Evolutionary conservation across 2,113 vertebrate species (phyloP).

Genomic region (Cephalopholis sonnerati): DNA sequence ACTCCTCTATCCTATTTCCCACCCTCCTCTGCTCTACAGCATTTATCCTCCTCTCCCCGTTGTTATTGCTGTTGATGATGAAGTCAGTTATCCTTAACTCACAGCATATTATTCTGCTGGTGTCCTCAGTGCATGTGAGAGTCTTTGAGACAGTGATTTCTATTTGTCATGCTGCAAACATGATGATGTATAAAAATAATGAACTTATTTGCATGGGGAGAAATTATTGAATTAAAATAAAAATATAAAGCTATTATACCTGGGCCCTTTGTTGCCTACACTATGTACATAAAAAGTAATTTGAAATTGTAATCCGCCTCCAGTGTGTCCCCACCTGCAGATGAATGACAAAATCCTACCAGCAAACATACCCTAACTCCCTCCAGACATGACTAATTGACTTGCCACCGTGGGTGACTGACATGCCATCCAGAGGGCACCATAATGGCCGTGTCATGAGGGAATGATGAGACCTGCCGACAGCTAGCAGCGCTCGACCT

Average conservation of each 20-base stretch:
- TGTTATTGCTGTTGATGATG: slow-evolving; percentile 15
- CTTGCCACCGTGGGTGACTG: slow-evolving; percentile 90
- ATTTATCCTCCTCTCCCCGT: slow-evolving; percentile 5
- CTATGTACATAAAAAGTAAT: slow-evolving; percentile 23
- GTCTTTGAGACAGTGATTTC: slow-evolving; percentile 4
- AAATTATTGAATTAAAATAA: slow-evolving; percentile 1
- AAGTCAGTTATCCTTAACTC: slow-evolving; percentile 26
- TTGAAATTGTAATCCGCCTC: slow-evolving; percentile 30
- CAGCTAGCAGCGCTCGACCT: slow-evolving; percentile 85
- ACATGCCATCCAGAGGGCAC: slow-evolving; percentile 82
- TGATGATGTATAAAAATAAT: not conserved
- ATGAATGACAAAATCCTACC: slow-evolving; percentile 33
- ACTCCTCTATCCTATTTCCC: slow-evolving; percentile 37
- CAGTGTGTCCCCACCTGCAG: slow-evolving; percentile 18
- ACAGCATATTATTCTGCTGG: slow-evolving; percentile 9
- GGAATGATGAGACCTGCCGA: slow-evolving; percentile 86
- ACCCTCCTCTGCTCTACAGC: not conserved
- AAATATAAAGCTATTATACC: not conserved
- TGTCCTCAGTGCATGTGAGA: slow-evolving; percentile 1
- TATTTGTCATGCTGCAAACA: not conserved
- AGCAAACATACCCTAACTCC: slow-evolving; percentile 51
- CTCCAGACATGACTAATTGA: slow-evolving; percentile 89
- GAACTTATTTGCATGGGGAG: not conserved
- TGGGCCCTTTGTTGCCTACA: not conserved
- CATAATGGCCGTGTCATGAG: slow-evolving; percentile 86